Percentiles rank a stretch among this genome's conserved stretches.
These are phyloP conservation scores for Macaria notata DNA, from an alignment of 2,888 invertebrate species.

Conservation along the genomic window DNA sequence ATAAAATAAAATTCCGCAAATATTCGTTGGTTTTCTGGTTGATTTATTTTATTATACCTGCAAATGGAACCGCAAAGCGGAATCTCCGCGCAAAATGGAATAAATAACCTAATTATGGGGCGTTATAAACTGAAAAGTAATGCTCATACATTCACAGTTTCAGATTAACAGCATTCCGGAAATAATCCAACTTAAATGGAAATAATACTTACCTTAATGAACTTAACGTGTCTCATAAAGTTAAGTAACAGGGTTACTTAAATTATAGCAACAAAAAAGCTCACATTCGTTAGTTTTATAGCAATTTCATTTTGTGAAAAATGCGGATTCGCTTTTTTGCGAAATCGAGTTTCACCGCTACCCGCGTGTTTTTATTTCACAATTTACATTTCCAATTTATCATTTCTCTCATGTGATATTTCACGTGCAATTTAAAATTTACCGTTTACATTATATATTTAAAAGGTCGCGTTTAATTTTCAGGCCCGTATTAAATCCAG, in stretches of 20 bases:
- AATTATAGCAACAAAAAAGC: constrained; percentile 27
- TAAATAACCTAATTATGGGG: constrained; percentile 16
- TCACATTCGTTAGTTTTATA: constrained; percentile 28
- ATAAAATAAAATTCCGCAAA: too few relatives aligned
- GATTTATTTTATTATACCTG: constrained; percentile 16
- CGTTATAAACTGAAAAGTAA: constrained; percentile 15
- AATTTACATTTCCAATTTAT: constrained; percentile 22
- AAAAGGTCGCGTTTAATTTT: constrained; percentile 1
- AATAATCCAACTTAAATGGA: not conserved
- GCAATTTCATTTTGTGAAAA: constrained; percentile 26
- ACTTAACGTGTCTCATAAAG: not conserved
- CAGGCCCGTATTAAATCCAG: too few relatives aligned
- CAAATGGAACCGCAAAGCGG: constrained; percentile 13
- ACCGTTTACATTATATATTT: constrained; percentile 4
- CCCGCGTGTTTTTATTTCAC: constrained; percentile 15
- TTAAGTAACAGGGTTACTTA: constrained; percentile 14
- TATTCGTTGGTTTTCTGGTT: constrained; percentile 3
- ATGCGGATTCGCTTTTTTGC: constrained; percentile 19
- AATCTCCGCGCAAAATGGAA: constrained; percentile 17
- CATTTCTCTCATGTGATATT: constrained; percentile 10
- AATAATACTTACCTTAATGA: too few relatives aligned
- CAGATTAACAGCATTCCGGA: too few relatives aligned
- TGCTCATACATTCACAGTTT: not conserved
- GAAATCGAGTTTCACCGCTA: constrained; percentile 26
- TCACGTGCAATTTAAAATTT: constrained; percentile 11